phyloP scores from a whole-genome alignment of 2,113 vertebrate species.

The Burhinus bistriatus region DNA sequence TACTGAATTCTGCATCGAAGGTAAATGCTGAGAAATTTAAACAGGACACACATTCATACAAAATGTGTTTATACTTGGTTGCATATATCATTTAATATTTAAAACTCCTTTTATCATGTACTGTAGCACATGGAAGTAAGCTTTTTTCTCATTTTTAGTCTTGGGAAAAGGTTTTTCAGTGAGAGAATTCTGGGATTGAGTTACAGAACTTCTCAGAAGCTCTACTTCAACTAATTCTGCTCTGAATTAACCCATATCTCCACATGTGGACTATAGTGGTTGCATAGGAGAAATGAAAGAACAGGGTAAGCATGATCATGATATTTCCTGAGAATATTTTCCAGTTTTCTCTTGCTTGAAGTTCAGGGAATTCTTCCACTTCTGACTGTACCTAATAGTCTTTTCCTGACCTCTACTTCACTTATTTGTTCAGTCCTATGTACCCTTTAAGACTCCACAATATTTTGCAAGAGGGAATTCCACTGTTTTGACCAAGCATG shows the following conservation, averaged over 20 bases:
- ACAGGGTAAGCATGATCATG: neutral
- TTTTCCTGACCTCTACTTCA: neutral
- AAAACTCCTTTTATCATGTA: neutral
- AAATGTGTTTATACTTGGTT: neutral
- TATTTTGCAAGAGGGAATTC: neutral
- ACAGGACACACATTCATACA: neutral
- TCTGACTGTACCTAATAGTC: neutral
- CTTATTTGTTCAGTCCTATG: neutral
- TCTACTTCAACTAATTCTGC: neutral
- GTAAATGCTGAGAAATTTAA: neutral
- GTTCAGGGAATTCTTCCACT: neutral
- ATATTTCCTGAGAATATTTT: neutral
- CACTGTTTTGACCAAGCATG: neutral
- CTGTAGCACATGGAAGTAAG: neutral
- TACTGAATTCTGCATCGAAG: neutral
- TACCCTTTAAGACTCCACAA: neutral
- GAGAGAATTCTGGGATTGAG: neutral
- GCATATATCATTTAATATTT: neutral
- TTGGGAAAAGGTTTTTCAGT: neutral
- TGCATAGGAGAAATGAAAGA: neutral
- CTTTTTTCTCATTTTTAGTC: neutral
- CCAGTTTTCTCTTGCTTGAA: neutral
- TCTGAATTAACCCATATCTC: neutral
- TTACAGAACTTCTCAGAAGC: neutral
- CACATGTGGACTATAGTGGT: neutral